phyloP scores from a whole-genome alignment of 37 sponge, comb jelly and placozoan genomes.

The Corticium candelabrum region DNA sequence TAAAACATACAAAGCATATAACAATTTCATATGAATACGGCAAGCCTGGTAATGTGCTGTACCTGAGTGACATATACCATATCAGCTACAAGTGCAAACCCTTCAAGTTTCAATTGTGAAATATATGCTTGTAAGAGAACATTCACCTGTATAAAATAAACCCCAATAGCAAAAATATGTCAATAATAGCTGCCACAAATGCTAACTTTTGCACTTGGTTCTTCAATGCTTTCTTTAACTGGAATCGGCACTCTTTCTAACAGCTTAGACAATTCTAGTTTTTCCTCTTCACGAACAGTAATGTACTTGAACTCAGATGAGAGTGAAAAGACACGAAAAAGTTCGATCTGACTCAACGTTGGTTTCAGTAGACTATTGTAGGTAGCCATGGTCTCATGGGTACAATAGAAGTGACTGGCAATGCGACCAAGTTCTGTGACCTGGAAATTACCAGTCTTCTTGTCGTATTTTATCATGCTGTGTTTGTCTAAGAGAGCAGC shows the following conservation, averaged over 20 bases:
- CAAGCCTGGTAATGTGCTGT: background rate
- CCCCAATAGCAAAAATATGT: background rate
- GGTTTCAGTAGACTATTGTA: conserved; percentile 93
- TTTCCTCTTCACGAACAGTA: conserved; percentile 97
- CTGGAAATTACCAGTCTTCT: conserved; percentile 85
- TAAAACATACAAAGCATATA: conserved; percentile 7
- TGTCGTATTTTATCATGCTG: conserved; percentile 89
- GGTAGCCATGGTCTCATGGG: conserved; percentile 81
- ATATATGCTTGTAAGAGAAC: conserved; percentile 95
- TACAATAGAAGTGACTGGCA: conserved; percentile 95
- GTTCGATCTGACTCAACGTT: conserved; percentile 91
- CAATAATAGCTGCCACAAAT: background rate
- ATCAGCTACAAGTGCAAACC: conserved; percentile 92
- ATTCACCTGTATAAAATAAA: conserved; percentile 40
- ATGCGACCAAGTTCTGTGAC: conserved; percentile 95
- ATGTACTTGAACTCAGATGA: conserved; percentile 96
- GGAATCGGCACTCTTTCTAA: conserved; percentile 93
- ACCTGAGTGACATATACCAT: conserved; percentile 98
- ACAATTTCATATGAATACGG: background rate
- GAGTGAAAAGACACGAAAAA: conserved; percentile 93
- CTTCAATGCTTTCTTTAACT: conserved; percentile 95
- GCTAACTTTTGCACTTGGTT: conserved; percentile 91
- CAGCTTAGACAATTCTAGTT: conserved; percentile 84
- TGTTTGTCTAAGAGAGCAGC: conserved; percentile 74
- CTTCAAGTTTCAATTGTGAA: conserved; percentile 96